phyloP scores from a whole-genome alignment of 2,888 invertebrate genomes.

The Lingula anatina region DNA sequence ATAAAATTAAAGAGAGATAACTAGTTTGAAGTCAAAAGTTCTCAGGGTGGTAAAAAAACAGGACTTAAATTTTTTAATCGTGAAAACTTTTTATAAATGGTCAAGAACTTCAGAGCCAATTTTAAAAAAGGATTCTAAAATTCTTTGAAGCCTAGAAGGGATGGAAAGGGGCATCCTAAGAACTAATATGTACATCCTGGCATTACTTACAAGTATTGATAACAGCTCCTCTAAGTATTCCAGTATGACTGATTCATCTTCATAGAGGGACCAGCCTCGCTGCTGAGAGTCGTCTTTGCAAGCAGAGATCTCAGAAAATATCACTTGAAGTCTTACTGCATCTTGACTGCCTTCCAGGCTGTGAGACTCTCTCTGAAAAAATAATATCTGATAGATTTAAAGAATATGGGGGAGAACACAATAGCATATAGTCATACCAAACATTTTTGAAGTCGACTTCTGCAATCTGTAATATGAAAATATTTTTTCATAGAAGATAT shows the following conservation, averaged over 20 bases:
- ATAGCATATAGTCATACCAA: not conserved
- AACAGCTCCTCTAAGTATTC: constrained; percentile 64
- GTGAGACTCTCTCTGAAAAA: constrained; percentile 1
- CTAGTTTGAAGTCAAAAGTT: not conserved
- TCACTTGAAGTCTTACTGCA: constrained; percentile 73
- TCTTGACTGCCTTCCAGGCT: constrained; percentile 71
- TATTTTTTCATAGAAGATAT: no score
- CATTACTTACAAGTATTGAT: constrained; percentile 47
- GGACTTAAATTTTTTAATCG: no score
- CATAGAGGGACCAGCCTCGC: constrained; percentile 90
- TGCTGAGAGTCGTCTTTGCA: constrained; percentile 95
- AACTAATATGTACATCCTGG: no score
- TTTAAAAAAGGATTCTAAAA: no score
- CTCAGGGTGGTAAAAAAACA: not conserved
- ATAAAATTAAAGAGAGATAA: not conserved
- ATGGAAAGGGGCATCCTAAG: no score
- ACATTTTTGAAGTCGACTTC: constrained; percentile 4
- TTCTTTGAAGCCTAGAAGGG: no score
- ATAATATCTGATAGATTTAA: not conserved
- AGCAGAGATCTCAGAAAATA: constrained; percentile 76
- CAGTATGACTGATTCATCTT: constrained; percentile 84
- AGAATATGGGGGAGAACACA: not conserved
- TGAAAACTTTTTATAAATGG: no score
- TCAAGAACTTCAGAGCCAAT: no score
- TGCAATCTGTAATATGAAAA: constrained; percentile 1